These are phyloP conservation scores for Microcebus murinus DNA, from an alignment of 2,113 vertebrate genomes.

Conservation along the genomic window DNA sequence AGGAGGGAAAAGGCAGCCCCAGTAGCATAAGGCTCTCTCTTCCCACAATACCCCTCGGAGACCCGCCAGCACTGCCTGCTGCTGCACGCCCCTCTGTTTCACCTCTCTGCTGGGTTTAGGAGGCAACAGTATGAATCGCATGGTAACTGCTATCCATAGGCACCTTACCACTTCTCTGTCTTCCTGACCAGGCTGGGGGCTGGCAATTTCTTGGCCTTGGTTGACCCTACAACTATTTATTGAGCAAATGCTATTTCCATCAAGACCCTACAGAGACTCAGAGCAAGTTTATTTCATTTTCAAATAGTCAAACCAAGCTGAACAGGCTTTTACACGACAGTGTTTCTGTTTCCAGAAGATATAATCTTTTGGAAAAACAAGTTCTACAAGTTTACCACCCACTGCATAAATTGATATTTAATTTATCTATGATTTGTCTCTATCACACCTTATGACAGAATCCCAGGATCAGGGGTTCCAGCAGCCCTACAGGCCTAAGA, in stretches of 20 bases:
- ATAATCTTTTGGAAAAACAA: neutral
- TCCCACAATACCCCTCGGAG: neutral
- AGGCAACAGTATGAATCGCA: neutral
- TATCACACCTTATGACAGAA: neutral
- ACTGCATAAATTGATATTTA: neutral
- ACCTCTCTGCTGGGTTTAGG: neutral
- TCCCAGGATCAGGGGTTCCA: neutral
- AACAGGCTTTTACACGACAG: neutral
- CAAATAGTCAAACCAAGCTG: neutral
- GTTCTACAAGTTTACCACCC: neutral
- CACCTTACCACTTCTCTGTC: neutral
- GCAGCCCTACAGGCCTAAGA: neutral
- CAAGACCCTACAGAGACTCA: neutral
- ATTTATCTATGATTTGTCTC: neutral
- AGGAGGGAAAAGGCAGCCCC: neutral
- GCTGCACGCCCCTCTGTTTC: neutral
- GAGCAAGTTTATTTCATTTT: neutral
- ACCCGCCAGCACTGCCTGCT: neutral
- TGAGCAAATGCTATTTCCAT: neutral
- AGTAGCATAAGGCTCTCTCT: rapidly evolving
- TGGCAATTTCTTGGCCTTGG: neutral
- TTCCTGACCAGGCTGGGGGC: neutral
- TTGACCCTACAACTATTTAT: neutral
- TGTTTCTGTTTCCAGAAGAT: neutral
- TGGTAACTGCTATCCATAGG: neutral